Evolutionary conservation across 1,140 invertebrate genomes (phyloP).

Genomic region (Venustaconcha ellipsiformis): DNA sequence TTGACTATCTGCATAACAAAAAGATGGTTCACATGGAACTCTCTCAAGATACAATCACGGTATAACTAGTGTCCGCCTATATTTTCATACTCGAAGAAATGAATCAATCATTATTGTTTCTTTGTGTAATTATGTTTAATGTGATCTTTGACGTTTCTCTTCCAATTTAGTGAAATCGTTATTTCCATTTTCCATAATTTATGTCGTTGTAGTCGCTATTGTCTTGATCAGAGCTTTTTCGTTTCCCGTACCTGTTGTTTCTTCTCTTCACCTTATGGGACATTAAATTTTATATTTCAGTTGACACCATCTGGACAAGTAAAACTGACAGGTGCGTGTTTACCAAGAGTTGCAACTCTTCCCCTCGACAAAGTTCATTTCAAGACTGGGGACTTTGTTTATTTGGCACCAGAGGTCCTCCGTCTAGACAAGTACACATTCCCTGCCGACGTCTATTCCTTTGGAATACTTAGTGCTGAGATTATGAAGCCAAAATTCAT

Average conservation of each 20-base stretch:
- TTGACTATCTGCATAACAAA: conserved; percentile 49
- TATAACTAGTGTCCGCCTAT: conserved; percentile 9
- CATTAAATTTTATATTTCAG: conserved; percentile 15
- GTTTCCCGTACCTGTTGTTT: too few relatives aligned
- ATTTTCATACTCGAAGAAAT: not conserved
- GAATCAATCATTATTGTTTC: too few relatives aligned
- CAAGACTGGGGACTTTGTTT: conserved; percentile 32
- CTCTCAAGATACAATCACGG: conserved; percentile 51
- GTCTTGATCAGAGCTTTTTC: too few relatives aligned
- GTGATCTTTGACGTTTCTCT: too few relatives aligned
- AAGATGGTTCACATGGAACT: conserved; percentile 57
- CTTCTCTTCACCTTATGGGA: too few relatives aligned
- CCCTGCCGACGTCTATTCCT: conserved; percentile 47
- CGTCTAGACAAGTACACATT: conserved; percentile 34
- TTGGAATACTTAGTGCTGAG: conserved; percentile 47
- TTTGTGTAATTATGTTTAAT: too few relatives aligned
- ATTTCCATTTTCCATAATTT: too few relatives aligned
- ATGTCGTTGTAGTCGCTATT: too few relatives aligned
- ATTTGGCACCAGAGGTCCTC: conserved; percentile 50
- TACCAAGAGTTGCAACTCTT: conserved; percentile 36
- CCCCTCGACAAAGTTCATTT: conserved; percentile 16
- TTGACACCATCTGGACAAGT: conserved; percentile 32
- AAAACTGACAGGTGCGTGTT: conserved; percentile 38
- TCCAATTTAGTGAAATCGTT: too few relatives aligned
- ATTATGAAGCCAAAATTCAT: conserved; percentile 4